phyloP scores from a whole-genome alignment of 2,888 invertebrate genomes.

The Escarpia spicata region DNA sequence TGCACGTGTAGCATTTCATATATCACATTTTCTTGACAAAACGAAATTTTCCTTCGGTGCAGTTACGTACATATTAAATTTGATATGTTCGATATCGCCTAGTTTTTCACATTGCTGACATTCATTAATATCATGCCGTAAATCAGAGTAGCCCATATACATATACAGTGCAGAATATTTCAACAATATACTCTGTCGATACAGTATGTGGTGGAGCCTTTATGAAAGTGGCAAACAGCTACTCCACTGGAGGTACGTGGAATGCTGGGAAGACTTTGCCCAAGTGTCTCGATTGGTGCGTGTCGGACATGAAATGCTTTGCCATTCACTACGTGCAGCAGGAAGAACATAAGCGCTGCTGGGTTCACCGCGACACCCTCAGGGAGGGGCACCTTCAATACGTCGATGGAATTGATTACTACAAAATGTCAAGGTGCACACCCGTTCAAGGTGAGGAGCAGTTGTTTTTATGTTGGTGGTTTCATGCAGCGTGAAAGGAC shows the following conservation, averaged over 20 bases:
- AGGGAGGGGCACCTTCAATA: neutral
- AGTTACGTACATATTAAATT: too few relatives aligned
- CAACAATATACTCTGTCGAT: neutral
- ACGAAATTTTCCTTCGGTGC: too few relatives aligned
- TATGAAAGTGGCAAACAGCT: neutral
- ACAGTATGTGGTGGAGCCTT: neutral
- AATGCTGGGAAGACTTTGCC: neutral
- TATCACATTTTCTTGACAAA: too few relatives aligned
- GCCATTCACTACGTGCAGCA: neutral
- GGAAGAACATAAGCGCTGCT: neutral
- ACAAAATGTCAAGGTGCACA: neutral
- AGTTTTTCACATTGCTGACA: too few relatives aligned
- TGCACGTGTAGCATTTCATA: too few relatives aligned
- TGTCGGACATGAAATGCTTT: neutral
- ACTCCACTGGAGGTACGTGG: neutral
- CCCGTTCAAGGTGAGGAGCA: neutral
- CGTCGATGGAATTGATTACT: neutral
- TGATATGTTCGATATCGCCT: too few relatives aligned
- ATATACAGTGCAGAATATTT: neutral
- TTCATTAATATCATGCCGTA: too few relatives aligned
- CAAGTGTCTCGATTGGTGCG: neutral
- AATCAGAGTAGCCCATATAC: neutral
- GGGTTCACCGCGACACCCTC: neutral
- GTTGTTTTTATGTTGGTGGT: neutral
- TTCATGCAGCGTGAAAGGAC: neutral